These are phyloP conservation scores for Neodiprion fabricii DNA, from an alignment of 1,140 invertebrate species.

Conservation along the genomic window DNA sequence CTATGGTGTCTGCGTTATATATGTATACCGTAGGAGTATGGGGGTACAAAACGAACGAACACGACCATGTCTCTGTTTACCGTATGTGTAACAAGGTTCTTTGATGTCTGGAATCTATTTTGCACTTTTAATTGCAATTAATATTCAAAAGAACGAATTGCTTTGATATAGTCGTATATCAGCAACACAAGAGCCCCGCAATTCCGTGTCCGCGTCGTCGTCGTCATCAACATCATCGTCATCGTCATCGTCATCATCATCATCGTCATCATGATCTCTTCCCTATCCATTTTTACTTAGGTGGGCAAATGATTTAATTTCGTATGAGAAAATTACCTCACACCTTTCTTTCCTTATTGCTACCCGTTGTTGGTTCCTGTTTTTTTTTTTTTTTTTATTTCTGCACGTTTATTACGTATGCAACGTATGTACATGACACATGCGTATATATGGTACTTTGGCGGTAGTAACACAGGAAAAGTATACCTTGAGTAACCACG, in stretches of 20 bases:
- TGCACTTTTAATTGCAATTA: slow-evolving; percentile 38
- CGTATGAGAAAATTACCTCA: not conserved
- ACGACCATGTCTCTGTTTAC: not conserved
- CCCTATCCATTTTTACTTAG: not conserved
- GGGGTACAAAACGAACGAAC: slow-evolving; percentile 17
- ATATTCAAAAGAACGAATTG: slow-evolving; percentile 30
- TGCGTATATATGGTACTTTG: too few relatives aligned
- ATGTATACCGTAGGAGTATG: not conserved
- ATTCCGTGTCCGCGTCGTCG: not conserved
- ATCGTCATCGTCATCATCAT: not conserved
- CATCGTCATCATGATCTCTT: not conserved
- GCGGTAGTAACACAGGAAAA: too few relatives aligned
- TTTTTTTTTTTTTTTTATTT: too few relatives aligned
- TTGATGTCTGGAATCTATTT: slow-evolving; percentile 31
- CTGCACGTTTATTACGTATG: too few relatives aligned
- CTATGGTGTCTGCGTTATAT: too few relatives aligned
- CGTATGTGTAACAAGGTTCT: slow-evolving; percentile 8
- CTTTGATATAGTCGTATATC: slow-evolving; percentile 23
- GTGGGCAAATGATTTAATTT: not conserved
- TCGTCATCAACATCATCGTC: not conserved
- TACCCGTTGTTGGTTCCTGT: too few relatives aligned
- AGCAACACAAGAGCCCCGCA: not conserved
- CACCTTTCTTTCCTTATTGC: not conserved
- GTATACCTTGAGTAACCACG: too few relatives aligned
- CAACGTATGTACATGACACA: too few relatives aligned